Conservation (phyloP, 2,797 vertebrate species). For the Sphaeramia orbicularis region DNA sequence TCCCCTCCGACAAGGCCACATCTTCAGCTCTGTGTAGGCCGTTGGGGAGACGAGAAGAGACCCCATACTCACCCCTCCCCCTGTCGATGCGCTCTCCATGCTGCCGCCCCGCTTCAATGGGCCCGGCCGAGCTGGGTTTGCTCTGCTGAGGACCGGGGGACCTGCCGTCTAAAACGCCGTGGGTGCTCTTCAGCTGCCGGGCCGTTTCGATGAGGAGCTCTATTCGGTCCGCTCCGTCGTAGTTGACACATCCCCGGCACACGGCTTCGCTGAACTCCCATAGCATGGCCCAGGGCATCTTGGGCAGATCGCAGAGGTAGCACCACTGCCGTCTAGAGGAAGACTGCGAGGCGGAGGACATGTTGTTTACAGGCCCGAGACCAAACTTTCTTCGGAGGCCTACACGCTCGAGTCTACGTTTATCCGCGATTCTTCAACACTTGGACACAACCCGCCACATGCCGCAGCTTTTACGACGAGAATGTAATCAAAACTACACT, state of each 20-base stretch:
- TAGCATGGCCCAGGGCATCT: slow-evolving; percentile 95
- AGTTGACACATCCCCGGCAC: slow-evolving; percentile 93
- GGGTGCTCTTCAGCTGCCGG: slow-evolving; percentile 90
- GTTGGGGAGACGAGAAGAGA: slow-evolving; percentile 88
- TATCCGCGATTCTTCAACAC: slow-evolving; percentile 44
- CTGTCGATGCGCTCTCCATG: slow-evolving; percentile 82
- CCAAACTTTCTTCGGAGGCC: slow-evolving; percentile 84
- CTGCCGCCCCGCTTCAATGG: slow-evolving; percentile 79
- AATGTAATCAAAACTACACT: slow-evolving; percentile 3
- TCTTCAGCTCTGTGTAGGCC: slow-evolving; percentile 88
- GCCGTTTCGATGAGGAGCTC: slow-evolving; percentile 92
- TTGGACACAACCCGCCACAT: slow-evolving; percentile 47
- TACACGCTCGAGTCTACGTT: slow-evolving; percentile 59
- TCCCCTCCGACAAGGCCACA: slow-evolving; percentile 82
- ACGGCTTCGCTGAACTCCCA: slow-evolving; percentile 96
- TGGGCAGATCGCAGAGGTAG: slow-evolving; percentile 94
- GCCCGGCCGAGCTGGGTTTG: slow-evolving; percentile 83
- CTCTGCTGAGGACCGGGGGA: slow-evolving; percentile 87
- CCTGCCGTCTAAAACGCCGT: slow-evolving; percentile 90
- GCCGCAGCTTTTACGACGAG: slow-evolving; percentile 25
- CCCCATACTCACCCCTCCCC: slow-evolving; percentile 85
- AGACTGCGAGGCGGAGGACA: slow-evolving; percentile 88
- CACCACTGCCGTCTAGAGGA: slow-evolving; percentile 93
- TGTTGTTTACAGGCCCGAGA: slow-evolving; percentile 84
- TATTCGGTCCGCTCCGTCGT: slow-evolving; percentile 92